Percentiles rank a stretch among this genome's conserved stretches.
These are phyloP conservation scores for Steinernema hermaphroditum DNA, from an alignment of 2,888 invertebrate genomes.

Conservation along the genomic window DNA sequence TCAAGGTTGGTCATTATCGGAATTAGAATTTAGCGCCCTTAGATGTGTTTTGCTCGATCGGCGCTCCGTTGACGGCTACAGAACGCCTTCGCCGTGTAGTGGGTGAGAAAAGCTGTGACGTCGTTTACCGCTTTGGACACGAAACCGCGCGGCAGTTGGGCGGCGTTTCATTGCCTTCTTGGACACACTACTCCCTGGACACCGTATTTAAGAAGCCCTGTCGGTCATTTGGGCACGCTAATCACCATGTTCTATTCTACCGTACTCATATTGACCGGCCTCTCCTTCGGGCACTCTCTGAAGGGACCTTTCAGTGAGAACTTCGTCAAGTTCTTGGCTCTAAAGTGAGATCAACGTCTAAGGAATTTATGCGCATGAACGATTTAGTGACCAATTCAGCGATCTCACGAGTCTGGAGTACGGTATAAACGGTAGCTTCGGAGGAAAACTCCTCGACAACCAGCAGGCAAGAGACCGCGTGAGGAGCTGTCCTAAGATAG, in stretches of 20 bases:
- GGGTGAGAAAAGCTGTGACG: too few relatives aligned
- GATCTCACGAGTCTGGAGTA: conserved; percentile 13
- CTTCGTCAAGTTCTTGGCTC: neutral
- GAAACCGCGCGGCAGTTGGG: too few relatives aligned
- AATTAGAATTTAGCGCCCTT: too few relatives aligned
- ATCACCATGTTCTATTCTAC: neutral
- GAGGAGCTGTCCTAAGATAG: conserved; percentile 22
- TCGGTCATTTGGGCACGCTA: too few relatives aligned
- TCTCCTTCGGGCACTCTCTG: neutral
- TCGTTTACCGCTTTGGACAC: too few relatives aligned
- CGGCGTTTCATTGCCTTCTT: too few relatives aligned
- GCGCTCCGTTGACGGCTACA: too few relatives aligned
- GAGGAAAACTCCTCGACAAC: conserved; percentile 42
- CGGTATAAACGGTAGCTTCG: conserved; percentile 48
- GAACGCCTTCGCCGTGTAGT: too few relatives aligned
- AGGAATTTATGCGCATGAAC: neutral
- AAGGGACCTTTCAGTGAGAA: neutral
- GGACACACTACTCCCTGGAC: too few relatives aligned
- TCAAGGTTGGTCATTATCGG: too few relatives aligned
- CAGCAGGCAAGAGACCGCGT: conserved; percentile 38
- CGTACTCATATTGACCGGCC: neutral
- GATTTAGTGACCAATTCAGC: neutral
- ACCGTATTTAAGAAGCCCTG: too few relatives aligned
- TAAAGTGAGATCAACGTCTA: neutral
- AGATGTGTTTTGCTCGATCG: too few relatives aligned